phyloP scores from a whole-genome alignment of 2,113 vertebrate genomes.

The Leucoraja erinaceus region DNA sequence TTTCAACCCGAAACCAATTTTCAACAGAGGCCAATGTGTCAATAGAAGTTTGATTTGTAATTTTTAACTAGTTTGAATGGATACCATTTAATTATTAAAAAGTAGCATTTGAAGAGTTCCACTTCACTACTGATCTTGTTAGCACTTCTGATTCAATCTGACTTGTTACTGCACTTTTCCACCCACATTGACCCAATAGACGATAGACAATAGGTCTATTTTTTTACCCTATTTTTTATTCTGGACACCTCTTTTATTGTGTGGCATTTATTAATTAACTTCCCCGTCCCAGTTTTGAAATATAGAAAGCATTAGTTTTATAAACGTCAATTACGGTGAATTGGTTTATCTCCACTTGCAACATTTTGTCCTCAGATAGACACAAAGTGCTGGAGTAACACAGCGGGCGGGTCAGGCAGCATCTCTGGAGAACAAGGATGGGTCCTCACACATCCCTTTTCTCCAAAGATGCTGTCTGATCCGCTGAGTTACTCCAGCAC shows the following conservation, averaged over 20 bases:
- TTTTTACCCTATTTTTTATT: no score
- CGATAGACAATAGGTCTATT: no score
- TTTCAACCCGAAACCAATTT: not conserved
- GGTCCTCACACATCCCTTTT: no score
- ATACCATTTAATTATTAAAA: not conserved
- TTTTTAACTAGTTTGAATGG: not conserved
- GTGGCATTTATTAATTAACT: not conserved
- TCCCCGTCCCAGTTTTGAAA: not conserved
- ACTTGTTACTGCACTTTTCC: not conserved
- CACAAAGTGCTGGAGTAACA: no score
- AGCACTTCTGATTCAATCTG: not conserved
- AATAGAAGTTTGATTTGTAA: not conserved
- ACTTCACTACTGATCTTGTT: no score
- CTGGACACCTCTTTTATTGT: no score
- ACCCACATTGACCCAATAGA: not conserved
- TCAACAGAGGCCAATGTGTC: not conserved
- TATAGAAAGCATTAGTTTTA: not conserved
- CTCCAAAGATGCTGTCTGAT: no score
- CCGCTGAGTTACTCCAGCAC: no score
- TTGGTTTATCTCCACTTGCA: not conserved
- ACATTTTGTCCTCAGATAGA: not conserved
- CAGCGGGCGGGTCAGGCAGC: no score
- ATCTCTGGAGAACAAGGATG: no score
- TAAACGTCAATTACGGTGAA: not conserved
- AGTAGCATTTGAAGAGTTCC: not conserved